Conservation (phyloP, 2,888 invertebrate genomes). For the Gari tellinella region DNA sequence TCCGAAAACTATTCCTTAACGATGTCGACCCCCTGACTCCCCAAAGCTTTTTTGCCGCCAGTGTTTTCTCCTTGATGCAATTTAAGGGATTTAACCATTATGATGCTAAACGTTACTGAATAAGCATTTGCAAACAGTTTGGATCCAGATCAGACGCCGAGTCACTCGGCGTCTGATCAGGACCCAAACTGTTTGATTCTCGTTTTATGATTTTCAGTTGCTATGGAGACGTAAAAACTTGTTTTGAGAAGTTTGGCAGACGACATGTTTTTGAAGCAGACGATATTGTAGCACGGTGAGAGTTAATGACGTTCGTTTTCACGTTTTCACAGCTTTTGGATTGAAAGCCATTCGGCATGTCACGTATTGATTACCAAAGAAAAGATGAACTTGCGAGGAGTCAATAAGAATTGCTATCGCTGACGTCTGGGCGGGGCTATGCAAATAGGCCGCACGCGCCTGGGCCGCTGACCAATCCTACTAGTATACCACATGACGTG, state of each 20-base stretch:
- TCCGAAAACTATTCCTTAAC: slow-evolving; percentile 28
- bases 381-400: slow-evolving; percentile 28
- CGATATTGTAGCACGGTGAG: no score
- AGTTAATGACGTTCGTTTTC: slow-evolving; percentile 39
- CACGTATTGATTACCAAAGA: slow-evolving; percentile 45
- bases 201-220: no score
- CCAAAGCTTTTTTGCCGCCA: slow-evolving; percentile 42
- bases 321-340: slow-evolving; percentile 50
- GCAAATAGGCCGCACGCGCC: slow-evolving; percentile 41
- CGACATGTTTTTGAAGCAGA: no score
- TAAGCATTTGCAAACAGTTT: no score
- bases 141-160: no score
- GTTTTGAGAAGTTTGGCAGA: no score
- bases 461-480: slow-evolving; percentile 30
- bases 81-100: slow-evolving; percentile 50
- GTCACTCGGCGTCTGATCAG: no score
- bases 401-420: slow-evolving; percentile 49
- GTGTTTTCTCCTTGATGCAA: slow-evolving; percentile 37
- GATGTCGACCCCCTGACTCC: slow-evolving; percentile 32
- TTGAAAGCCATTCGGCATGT: slow-evolving; percentile 34
- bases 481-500: slow-evolving; percentile 40
- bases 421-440: slow-evolving; percentile 46
- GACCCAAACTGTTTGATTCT: no score
- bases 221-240: no score
- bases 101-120: no score